Evolutionary conservation across 2,888 invertebrate species (phyloP).

Genomic region (Hofmannophila pseudospretella): DNA sequence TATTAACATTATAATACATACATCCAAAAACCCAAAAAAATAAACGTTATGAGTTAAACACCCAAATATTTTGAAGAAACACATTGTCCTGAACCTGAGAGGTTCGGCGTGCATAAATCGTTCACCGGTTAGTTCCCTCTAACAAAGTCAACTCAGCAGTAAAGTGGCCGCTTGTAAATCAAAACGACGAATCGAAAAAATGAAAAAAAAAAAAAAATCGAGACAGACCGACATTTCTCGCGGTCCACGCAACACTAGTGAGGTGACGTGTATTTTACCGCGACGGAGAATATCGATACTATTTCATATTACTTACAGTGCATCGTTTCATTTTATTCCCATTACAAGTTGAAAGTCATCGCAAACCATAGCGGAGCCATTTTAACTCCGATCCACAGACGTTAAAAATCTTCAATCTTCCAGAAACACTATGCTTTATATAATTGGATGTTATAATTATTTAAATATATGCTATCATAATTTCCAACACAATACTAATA

Average conservation of each 20-base stretch:
- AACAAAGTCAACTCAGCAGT: slow-evolving; percentile 71
- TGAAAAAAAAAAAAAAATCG: slow-evolving; percentile 54
- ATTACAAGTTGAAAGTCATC: no score
- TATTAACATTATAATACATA: slow-evolving; percentile 26
- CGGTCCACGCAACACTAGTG: slow-evolving; percentile 43
- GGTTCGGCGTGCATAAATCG: slow-evolving; percentile 63
- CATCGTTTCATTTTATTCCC: no score
- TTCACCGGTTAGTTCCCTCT: slow-evolving; percentile 61
- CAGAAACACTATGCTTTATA: no score
- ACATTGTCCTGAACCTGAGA: slow-evolving; percentile 51
- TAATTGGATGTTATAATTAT: no score
- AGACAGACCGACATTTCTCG: slow-evolving; percentile 52
- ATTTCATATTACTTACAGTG: no score
- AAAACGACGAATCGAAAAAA: slow-evolving; percentile 68
- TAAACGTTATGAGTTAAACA: slow-evolving; percentile 55
- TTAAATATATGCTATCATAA: no score
- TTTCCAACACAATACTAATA: no score
- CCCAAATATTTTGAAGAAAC: slow-evolving; percentile 64
- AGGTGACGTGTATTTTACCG: slow-evolving; percentile 29
- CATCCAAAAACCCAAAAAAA: slow-evolving; percentile 36
- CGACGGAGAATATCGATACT: slow-evolving; percentile 28
- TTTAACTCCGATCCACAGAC: no score
- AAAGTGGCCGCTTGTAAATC: slow-evolving; percentile 72
- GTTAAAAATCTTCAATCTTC: no score
- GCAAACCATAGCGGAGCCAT: no score